These are phyloP conservation scores for Albula glossodonta DNA, from an alignment of 2,113 vertebrate genomes.

Conservation along the genomic window DNA sequence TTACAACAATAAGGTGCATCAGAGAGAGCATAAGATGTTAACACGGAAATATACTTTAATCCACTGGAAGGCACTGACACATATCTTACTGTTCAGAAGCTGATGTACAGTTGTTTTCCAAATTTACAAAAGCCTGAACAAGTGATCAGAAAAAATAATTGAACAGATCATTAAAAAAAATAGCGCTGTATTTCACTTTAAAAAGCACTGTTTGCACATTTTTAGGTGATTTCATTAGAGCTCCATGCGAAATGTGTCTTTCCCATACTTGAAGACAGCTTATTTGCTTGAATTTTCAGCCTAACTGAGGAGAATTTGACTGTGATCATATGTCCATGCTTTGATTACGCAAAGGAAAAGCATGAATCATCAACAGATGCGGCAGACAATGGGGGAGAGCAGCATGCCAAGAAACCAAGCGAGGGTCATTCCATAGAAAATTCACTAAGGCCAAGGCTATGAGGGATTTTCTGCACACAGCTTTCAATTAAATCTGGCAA, in stretches of 20 bases:
- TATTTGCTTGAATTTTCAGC: neutral
- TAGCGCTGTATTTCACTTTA: no score
- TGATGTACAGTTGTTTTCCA: neutral
- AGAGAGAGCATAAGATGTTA: neutral
- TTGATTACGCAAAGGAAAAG: slow-evolving; percentile 24
- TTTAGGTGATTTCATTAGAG: neutral
- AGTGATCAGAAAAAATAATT: no score
- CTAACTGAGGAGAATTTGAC: neutral
- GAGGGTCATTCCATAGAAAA: neutral
- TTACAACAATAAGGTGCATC: neutral
- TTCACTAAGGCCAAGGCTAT: neutral
- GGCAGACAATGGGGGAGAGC: slow-evolving; percentile 13
- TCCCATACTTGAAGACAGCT: neutral
- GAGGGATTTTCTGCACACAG: neutral
- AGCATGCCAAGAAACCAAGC: neutral
- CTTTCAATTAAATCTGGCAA: neutral
- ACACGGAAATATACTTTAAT: neutral
- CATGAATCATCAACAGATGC: slow-evolving; percentile 28
- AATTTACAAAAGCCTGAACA: neutral
- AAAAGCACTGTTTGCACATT: no score
- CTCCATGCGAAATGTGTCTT: no score
- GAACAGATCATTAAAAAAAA: no score
- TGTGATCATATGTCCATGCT: slow-evolving; percentile 7
- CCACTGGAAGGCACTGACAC: neutral
- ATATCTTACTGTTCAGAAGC: neutral